A percentile compares a stretch with the other conserved stretches of the same genome.
Evolutionary conservation across 2,113 vertebrate species (phyloP).

Genomic region (Ochotona princeps): DNA sequence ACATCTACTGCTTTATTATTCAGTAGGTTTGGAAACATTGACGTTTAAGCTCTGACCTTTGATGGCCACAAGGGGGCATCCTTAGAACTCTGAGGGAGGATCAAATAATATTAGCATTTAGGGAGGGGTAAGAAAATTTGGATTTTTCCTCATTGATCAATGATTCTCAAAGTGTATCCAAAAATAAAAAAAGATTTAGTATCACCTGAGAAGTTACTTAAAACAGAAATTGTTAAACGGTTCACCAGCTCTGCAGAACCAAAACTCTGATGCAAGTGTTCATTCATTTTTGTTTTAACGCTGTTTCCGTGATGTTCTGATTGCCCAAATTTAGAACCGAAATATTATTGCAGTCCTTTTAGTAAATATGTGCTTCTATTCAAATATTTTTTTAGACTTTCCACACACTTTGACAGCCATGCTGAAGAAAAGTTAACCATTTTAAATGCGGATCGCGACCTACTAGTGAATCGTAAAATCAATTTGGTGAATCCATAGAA

Average conservation of each 20-base stretch:
- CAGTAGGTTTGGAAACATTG: not conserved
- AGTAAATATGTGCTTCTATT: not conserved
- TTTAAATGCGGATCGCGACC: not conserved
- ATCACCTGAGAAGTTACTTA: not conserved
- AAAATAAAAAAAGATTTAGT: not conserved
- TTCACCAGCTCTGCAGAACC: not conserved
- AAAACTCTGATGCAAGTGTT: not conserved
- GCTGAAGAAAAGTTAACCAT: not conserved
- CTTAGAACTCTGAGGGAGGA: conserved; percentile 45
- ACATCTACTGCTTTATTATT: not conserved
- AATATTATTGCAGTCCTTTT: not conserved
- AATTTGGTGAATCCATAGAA: not conserved
- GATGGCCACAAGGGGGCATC: conserved; percentile 60
- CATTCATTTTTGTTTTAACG: not conserved
- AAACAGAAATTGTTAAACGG: not conserved
- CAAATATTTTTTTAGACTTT: not conserved
- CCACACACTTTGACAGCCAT: not conserved
- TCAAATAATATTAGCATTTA: not conserved
- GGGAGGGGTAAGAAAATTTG: not conserved
- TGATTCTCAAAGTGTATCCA: not conserved
- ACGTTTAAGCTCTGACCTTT: not conserved
- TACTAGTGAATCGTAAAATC: not conserved
- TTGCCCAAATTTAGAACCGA: not conserved
- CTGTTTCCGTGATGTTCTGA: not conserved
- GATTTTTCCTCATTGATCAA: not conserved